These are phyloP conservation scores for Sebastolobus altivelis DNA, from an alignment of 2,797 vertebrate genomes.

Conservation along the genomic window DNA sequence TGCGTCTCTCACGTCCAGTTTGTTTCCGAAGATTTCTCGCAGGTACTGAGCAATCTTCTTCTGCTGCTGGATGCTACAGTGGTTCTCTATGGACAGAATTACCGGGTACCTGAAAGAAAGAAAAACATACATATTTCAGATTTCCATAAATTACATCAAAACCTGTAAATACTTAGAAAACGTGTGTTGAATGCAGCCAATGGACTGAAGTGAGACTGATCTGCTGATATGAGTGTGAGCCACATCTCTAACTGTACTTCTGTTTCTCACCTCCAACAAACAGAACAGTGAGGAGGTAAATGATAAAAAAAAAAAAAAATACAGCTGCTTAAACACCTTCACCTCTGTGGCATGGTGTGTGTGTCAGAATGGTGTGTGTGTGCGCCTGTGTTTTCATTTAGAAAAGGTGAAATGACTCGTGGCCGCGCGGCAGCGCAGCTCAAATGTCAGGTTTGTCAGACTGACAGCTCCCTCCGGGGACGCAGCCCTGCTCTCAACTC, in stretches of 20 bases:
- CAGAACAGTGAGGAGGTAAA: constrained; percentile 21
- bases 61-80: constrained; percentile 96
- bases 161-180: neutral
- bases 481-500: constrained; percentile 32
- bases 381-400: constrained; percentile 59
- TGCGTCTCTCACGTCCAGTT: constrained; percentile 90
- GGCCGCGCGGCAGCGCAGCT: constrained; percentile 58
- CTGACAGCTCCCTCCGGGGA: constrained; percentile 65
- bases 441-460: constrained; percentile 81
- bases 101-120: constrained; percentile 90
- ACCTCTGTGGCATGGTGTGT: neutral
- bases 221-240: constrained; percentile 8
- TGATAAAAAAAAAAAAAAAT: constrained; percentile 4
- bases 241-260: constrained; percentile 18
- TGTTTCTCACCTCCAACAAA: constrained; percentile 16
- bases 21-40: constrained; percentile 93
- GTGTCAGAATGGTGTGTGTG: neutral
- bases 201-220: constrained; percentile 18
- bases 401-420: constrained; percentile 71
- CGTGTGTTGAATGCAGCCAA: constrained; percentile 7
- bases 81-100: constrained; percentile 97
- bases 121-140: constrained; percentile 6
- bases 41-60: constrained; percentile 97
- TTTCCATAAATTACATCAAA: constrained; percentile 15
- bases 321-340: constrained; percentile 3